Conservation (phyloP, 2,888 invertebrate genomes). For the Clanis bilineata region DNA sequence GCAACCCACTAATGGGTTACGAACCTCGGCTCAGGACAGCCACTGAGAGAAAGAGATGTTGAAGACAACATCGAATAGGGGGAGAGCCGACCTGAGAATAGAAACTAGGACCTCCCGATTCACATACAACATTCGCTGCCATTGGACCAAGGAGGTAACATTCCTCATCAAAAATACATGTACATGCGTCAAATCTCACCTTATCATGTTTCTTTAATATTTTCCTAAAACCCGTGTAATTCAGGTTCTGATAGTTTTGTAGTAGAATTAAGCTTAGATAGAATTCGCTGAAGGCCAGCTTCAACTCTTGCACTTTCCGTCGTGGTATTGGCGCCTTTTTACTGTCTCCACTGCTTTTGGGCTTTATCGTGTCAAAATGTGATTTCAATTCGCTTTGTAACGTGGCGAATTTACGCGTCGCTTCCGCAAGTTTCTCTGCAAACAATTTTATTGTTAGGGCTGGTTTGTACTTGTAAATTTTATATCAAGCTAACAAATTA, state of each 20-base stretch:
- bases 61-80: too few relatives aligned
- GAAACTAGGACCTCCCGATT: too few relatives aligned
- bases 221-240: constrained; percentile 99
- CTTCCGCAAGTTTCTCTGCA: constrained; percentile 84
- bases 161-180: too few relatives aligned
- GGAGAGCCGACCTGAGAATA: too few relatives aligned
- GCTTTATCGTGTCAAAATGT: constrained; percentile 80
- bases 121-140: too few relatives aligned
- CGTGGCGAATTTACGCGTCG: constrained; percentile 95
- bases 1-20: too few relatives aligned
- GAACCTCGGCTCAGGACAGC: too few relatives aligned
- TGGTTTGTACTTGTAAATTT: too few relatives aligned
- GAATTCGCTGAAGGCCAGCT: constrained; percentile 99
- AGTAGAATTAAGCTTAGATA: constrained; percentile 97
- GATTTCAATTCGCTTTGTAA: constrained; percentile 92
- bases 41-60: too few relatives aligned
- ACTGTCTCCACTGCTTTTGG: constrained; percentile 66
- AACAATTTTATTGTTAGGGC: constrained; percentile 11
- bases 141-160: too few relatives aligned
- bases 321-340: constrained; percentile 84
- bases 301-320: constrained; percentile 94
- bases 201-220: constrained; percentile 99
- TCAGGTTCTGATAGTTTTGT: constrained; percentile 99
- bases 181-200: too few relatives aligned
- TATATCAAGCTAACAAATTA: too few relatives aligned